Evolutionary conservation across 2,888 invertebrate species (phyloP).

Genomic region (Pyrgus malvae): DNA sequence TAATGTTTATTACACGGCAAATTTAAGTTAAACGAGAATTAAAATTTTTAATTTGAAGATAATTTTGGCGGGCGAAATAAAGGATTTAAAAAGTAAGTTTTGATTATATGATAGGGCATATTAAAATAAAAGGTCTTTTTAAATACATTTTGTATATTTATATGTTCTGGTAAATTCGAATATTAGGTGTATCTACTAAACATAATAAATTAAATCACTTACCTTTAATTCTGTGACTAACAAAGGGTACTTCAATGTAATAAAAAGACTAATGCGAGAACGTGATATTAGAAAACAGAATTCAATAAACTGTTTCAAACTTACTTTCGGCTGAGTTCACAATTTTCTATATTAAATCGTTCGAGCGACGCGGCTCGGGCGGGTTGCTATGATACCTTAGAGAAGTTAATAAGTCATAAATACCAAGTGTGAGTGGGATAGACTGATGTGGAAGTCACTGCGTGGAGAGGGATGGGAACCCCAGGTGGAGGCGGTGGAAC

Average conservation of each 20-base stretch:
- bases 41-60: too few species aligned
- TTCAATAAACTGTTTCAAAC: slow-evolving; percentile 74
- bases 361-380: slow-evolving; percentile 51
- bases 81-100: too few species aligned
- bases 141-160: too few species aligned
- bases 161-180: too few species aligned
- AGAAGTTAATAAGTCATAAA: slow-evolving; percentile 82
- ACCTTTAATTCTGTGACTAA: background rate
- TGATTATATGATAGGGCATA: too few species aligned
- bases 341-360: slow-evolving; percentile 79
- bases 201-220: too few species aligned
- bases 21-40: too few species aligned
- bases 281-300: slow-evolving; percentile 43
- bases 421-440: slow-evolving; percentile 58
- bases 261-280: slow-evolving; percentile 9
- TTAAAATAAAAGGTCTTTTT: too few species aligned
- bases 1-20: too few species aligned
- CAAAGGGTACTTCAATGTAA: slow-evolving; percentile 4
- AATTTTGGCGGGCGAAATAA: too few species aligned
- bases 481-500: slow-evolving; percentile 68
- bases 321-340: slow-evolving; percentile 69
- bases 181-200: too few species aligned
- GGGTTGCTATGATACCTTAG: slow-evolving; percentile 80
- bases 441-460: slow-evolving; percentile 39
- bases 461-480: slow-evolving; percentile 51